A percentile compares a stretch with the other conserved stretches of the same genome.
phyloP scores from a whole-genome alignment of 2,797 vertebrate species.

The Neosilurus hyrtlii region DNA sequence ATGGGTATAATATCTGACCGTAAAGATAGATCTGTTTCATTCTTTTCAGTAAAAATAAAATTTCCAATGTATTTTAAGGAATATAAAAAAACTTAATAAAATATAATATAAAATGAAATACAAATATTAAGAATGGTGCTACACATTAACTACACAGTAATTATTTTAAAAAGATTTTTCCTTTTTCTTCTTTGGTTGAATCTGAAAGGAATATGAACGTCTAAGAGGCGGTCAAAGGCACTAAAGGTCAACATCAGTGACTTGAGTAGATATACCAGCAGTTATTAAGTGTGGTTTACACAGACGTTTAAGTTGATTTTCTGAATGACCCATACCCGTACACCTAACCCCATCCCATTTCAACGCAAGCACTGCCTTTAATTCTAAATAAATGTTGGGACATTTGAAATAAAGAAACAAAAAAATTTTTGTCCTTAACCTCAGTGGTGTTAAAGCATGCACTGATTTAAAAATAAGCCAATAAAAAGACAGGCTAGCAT shows the following conservation, averaged over 20 bases:
- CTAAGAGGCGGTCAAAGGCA: no score
- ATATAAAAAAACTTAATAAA: no score
- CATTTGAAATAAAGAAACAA: background rate
- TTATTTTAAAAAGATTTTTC: background rate
- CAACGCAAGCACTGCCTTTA: background rate
- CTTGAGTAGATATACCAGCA: background rate
- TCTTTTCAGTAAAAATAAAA: no score
- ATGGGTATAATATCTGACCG: no score
- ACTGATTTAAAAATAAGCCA: background rate
- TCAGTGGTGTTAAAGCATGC: background rate
- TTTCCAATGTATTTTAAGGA: no score
- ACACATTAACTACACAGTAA: background rate
- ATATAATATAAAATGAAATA: background rate
- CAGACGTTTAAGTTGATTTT: slow-evolving; percentile 4
- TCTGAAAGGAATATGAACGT: background rate
- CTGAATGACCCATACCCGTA: background rate
- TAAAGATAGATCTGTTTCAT: no score
- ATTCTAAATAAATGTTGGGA: background rate
- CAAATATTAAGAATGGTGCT: no score
- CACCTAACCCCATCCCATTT: background rate
- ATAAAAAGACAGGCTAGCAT: background rate
- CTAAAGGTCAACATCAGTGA: background rate
- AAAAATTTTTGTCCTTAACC: background rate
- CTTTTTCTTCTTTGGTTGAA: background rate
- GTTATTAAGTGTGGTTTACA: background rate